Evolutionary conservation across 2,113 vertebrate genomes (phyloP).

Genomic region (Phylloscopus trochiloides): DNA sequence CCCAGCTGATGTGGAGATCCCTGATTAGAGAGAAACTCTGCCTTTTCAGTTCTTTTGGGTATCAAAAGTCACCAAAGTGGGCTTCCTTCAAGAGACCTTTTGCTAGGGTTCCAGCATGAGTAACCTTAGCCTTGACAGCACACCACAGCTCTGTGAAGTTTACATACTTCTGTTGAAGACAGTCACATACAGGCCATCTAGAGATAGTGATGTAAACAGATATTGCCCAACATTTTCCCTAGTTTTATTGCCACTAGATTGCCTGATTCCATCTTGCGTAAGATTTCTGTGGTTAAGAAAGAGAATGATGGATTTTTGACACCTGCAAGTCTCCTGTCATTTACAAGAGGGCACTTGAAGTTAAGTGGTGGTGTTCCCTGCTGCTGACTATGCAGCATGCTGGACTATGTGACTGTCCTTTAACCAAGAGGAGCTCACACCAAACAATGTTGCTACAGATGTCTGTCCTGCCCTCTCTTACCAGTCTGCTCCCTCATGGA

Average conservation of each 20-base stretch:
- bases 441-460: neutral
- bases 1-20: too few relatives aligned
- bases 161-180: neutral
- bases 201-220: neutral
- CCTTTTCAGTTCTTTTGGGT: neutral
- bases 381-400: neutral
- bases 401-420: neutral
- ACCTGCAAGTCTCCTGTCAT: neutral
- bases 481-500: neutral
- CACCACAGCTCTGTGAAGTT: neutral
- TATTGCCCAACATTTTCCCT: constrained; percentile 43
- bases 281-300: neutral
- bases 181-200: neutral
- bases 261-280: neutral
- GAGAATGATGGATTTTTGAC: neutral
- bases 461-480: neutral
- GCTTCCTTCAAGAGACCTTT: neutral
- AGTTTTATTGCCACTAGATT: neutral
- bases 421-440: neutral
- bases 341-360: constrained; percentile 1
- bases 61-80: neutral
- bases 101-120: neutral
- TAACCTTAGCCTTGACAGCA: neutral
- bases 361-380: neutral
- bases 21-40: neutral